These are phyloP conservation scores for Thamnaconus septentrionalis DNA, from an alignment of 2,113 vertebrate genomes.

Conservation along the genomic window DNA sequence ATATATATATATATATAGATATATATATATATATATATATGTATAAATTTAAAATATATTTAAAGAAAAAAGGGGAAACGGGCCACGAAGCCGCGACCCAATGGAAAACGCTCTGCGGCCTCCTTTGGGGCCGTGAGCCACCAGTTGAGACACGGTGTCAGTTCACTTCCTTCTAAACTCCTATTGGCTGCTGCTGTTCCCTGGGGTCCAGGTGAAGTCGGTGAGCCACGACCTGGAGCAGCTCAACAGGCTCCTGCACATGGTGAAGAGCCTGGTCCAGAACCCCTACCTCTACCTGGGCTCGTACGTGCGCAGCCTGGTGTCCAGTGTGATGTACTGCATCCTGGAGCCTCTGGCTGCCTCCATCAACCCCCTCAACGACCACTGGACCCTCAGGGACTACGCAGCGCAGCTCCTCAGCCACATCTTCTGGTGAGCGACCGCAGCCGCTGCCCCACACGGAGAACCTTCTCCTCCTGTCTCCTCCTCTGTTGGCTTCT, in stretches of 20 bases:
- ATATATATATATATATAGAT: no score
- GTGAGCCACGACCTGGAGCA: conserved; percentile 92
- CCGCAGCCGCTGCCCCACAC: no score
- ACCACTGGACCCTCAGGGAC: conserved; percentile 93
- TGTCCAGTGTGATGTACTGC: conserved; percentile 93
- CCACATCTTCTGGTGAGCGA: conserved; percentile 86
- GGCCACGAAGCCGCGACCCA: no score
- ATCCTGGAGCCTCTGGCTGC: conserved; percentile 91
- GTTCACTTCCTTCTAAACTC: background rate
- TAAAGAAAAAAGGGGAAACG: no score
- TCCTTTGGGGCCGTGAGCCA: no score
- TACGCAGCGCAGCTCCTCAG: conserved; percentile 89
- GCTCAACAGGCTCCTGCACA: conserved; percentile 87
- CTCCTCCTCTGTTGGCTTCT: no score
- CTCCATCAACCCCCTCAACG: conserved; percentile 95
- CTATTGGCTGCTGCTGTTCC: background rate
- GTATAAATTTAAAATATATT: no score
- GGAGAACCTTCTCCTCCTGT: no score
- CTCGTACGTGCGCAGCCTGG: conserved; percentile 87
- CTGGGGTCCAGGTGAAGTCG: conserved; percentile 82
- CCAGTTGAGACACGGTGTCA: no score
- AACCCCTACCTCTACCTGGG: conserved; percentile 91
- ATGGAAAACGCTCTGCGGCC: no score
- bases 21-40: no score
- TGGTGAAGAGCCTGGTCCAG: conserved; percentile 88